These are phyloP conservation scores for Channa striata DNA, from an alignment of 2,797 vertebrate genomes.

Conservation along the genomic window DNA sequence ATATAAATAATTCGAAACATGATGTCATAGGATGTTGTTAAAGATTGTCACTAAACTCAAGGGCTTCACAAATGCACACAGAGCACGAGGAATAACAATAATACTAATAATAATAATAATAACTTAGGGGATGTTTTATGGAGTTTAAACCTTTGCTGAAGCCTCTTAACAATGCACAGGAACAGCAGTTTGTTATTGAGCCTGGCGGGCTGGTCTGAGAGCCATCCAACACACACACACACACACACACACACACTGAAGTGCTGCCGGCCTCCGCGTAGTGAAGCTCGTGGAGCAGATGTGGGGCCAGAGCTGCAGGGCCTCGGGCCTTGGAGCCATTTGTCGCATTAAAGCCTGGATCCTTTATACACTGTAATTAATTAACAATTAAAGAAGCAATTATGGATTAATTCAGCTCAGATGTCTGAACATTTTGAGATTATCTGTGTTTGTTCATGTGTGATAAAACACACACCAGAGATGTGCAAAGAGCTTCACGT, in stretches of 20 bases:
- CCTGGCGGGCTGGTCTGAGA: slow-evolving; percentile 30
- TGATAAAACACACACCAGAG: too few species aligned
- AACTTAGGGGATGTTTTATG: slow-evolving; percentile 26
- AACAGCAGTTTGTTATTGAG: slow-evolving; percentile 38
- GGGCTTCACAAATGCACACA: neutral
- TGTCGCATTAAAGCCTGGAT: slow-evolving; percentile 45
- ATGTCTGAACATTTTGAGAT: slow-evolving; percentile 26
- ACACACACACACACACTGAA: slow-evolving; percentile 12
- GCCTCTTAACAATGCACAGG: slow-evolving; percentile 13
- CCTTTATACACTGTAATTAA: slow-evolving; percentile 51
- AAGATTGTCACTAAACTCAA: slow-evolving; percentile 12
- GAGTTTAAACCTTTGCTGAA: slow-evolving; percentile 25
- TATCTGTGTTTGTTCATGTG: slow-evolving; percentile 18
- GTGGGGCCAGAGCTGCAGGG: slow-evolving; percentile 65
- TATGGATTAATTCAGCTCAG: slow-evolving; percentile 21
- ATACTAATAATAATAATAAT: slow-evolving; percentile 27
- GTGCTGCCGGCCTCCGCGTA: slow-evolving; percentile 21
- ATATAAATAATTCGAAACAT: slow-evolving; percentile 9
- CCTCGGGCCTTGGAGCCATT: slow-evolving; percentile 51
- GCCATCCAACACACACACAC: slow-evolving; percentile 1
- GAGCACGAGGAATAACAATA: neutral
- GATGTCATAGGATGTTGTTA: slow-evolving; percentile 18
- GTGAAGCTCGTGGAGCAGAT: slow-evolving; percentile 65
- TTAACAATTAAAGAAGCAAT: slow-evolving; percentile 39
- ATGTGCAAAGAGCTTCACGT: neutral